Percentiles rank a stretch among this genome's conserved stretches.
Evolutionary conservation across 2,113 vertebrate genomes (phyloP).

Genomic region (Crotalus helleri): DNA sequence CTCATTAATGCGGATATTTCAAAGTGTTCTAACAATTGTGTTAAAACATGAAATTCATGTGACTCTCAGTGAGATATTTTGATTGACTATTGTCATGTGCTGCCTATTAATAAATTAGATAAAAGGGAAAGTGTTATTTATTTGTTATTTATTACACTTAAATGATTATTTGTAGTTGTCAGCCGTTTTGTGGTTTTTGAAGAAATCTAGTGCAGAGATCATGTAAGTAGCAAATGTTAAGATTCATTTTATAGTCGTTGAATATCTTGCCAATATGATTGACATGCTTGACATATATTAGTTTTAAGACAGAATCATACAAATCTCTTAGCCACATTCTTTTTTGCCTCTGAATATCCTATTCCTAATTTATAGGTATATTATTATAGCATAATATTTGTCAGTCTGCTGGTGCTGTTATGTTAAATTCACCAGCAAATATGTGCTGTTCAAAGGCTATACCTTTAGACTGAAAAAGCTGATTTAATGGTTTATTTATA

Average conservation of each 20-base stretch:
- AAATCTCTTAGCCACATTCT: neutral
- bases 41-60: slow-evolving; percentile 16
- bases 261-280: neutral
- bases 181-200: neutral
- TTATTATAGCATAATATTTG: neutral
- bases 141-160: neutral
- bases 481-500: neutral
- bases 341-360: neutral
- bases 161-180: neutral
- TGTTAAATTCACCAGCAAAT: neutral
- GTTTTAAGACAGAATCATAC: neutral
- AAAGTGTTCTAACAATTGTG: slow-evolving; percentile 14
- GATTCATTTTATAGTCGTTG: neutral
- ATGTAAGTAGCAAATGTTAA: neutral
- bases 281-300: neutral
- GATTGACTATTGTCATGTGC: neutral
- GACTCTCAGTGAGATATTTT: slow-evolving; percentile 16
- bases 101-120: neutral
- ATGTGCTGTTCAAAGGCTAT: neutral
- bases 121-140: neutral
- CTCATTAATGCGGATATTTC: slow-evolving; percentile 28
- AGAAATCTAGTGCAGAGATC: neutral
- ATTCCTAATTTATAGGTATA: neutral
- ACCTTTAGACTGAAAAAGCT: neutral
- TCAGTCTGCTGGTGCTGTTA: neutral